These are phyloP conservation scores for Drosophila ustulata DNA, from an alignment of 2,888 invertebrate genomes.

Conservation along the genomic window DNA sequence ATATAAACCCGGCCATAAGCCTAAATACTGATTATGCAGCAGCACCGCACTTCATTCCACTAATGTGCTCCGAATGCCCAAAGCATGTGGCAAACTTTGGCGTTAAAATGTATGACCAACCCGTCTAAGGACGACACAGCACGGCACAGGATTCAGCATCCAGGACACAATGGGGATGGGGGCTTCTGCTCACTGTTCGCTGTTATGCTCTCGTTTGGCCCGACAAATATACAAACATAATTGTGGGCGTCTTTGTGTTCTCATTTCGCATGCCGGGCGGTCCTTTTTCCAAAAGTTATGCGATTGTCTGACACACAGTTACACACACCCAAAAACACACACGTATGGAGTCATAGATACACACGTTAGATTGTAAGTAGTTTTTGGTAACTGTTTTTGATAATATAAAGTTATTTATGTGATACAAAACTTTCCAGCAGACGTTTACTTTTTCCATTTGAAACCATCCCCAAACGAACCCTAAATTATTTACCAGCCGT, in stretches of 20 bases:
- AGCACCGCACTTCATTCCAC: slow-evolving; percentile 16
- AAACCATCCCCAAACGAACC: slow-evolving; percentile 2
- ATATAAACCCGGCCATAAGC: slow-evolving; percentile 59
- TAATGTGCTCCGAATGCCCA: slow-evolving; percentile 27
- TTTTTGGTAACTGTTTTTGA: slow-evolving; percentile 68
- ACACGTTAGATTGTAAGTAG: slow-evolving; percentile 59
- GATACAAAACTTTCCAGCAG: slow-evolving; percentile 53
- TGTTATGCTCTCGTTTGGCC: slow-evolving; percentile 5
- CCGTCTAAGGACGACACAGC: slow-evolving; percentile 15
- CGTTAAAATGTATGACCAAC: slow-evolving; percentile 52
- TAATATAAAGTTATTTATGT: slow-evolving; percentile 68
- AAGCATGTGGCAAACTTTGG: slow-evolving; percentile 50
- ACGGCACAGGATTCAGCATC: not conserved
- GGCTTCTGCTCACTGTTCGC: not conserved
- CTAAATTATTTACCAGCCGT: not conserved
- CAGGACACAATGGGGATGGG: not conserved
- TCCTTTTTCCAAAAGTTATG: slow-evolving; percentile 46
- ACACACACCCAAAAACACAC: slow-evolving; percentile 2
- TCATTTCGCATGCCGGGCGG: slow-evolving; percentile 50
- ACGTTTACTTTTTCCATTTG: slow-evolving; percentile 2
- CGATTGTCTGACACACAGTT: slow-evolving; percentile 28
- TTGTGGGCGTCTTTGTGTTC: slow-evolving; percentile 59
- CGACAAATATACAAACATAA: slow-evolving; percentile 35
- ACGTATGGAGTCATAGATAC: slow-evolving; percentile 10
- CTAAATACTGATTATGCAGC: slow-evolving; percentile 68